Base-by-base conservation (phyloP, 1,140 invertebrate species). In the Microplitis mediator region DNA sequence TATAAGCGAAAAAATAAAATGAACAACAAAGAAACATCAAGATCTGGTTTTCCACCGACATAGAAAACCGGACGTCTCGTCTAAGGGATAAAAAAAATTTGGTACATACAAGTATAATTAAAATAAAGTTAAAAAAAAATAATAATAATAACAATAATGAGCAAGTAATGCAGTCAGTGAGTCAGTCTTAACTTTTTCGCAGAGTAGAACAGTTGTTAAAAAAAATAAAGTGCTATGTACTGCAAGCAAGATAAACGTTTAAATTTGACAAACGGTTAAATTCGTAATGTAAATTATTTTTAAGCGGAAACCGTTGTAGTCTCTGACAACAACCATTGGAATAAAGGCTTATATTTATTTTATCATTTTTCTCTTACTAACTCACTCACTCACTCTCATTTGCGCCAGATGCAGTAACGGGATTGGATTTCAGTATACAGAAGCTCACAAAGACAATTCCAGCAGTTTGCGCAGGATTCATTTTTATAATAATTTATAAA, bases 51-150 rank as follows among this genome's bases (percentile, higher is more conserved):
- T 65, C 63, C 63, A 65, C 23, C 45, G 36, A 31, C 45, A 16
- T 51, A 14, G 63, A 65, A 65, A 65, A 36, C 35, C 63, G 63
- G 63, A 65, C 45, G 63, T 51, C 14, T 65, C 35, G 39, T 6
- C 34, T 51, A 3, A 51, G 16, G 13, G 51, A 13, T 50, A 11
- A 6, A 6, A 64, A 45, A 50, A 35, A 64, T n/a, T 64, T 69
- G 34, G 8, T 56, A 65, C 4, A 54, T 45, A 45, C 39, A 64
- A 60, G 13, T 73, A 61, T 73, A 77, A 76, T 76, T 76, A 79
- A 77, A 74, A 76, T 69, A 23, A 56, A 64, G 67, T 73, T 75
- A 77, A 79, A 23, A 23, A 23, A 5, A 54, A 54, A 54, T 16
- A 54, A 50, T 50, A 54, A 54, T 54, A 23, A 23, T 23, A 23